Evolutionary conservation across 2,888 invertebrate species (phyloP).

Genomic region (Drosophila birchii): DNA sequence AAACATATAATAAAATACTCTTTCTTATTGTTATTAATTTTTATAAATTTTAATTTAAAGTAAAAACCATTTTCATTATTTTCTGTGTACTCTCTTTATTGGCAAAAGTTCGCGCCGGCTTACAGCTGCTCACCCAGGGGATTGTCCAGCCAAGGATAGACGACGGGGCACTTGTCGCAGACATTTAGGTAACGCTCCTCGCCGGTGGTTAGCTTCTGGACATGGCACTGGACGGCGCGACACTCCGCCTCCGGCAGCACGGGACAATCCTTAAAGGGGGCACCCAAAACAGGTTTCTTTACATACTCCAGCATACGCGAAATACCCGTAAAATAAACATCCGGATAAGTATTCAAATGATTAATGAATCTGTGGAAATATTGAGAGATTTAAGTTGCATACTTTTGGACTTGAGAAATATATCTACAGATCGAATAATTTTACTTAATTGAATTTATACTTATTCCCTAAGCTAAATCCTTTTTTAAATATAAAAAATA

Average conservation of each 20-base stretch:
- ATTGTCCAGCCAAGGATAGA: constrained; percentile 87
- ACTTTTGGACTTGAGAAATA: not conserved
- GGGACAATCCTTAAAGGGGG: constrained; percentile 80
- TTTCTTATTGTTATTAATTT: not conserved
- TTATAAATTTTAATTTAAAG: not conserved
- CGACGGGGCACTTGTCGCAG: constrained; percentile 85
- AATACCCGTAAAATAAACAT: constrained; percentile 87
- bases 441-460: not conserved
- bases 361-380: constrained; percentile 86
- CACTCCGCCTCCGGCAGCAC: constrained; percentile 69
- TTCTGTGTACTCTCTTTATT: constrained; percentile 59
- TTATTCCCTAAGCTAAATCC: not conserved
- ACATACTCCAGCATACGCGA: constrained; percentile 81
- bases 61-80: not conserved
- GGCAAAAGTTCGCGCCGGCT: constrained; percentile 7
- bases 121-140: constrained; percentile 84
- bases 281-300: constrained; percentile 77
- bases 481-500: not conserved
- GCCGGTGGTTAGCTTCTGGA: constrained; percentile 72
- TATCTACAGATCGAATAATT: not conserved
- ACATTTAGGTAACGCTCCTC: constrained; percentile 85
- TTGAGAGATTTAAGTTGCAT: not conserved
- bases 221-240: constrained; percentile 73
- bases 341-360: constrained; percentile 85
- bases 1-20: not conserved